Base-by-base conservation (phyloP, 1,140 invertebrate species). In the Orchestia grillus region DNA sequence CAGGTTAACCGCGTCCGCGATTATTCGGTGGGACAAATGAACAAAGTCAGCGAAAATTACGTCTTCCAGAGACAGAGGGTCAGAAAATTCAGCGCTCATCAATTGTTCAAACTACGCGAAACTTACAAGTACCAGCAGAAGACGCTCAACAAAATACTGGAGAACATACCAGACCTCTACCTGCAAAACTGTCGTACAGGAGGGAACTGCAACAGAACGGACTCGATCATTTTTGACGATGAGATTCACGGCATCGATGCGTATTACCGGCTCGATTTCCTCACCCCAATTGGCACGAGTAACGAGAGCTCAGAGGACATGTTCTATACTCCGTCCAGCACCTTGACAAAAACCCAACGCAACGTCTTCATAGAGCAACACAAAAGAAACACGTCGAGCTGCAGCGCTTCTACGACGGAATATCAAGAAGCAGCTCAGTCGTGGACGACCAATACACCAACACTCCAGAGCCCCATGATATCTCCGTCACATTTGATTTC, bases 81-180 rank as follows among this genome's bases (percentile, higher is more conserved):
- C 96, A 98, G 99, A 40, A 99, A 99, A 97, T 99, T 99, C 97
- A 99, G 99, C 97, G 98, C 98, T 0, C 98, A 99, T 97, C 99
- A 99, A 97, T 98, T 99, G 62, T 97, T 99, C 40, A 98, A 98
- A 92, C 97, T 99, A 6, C 98, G 99, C 16, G 99, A 99, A 97
- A 99, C 98, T 15, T 99, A 99, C 98, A 99, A 99, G 97, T 99
- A 99, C 97, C 99, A 99, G 97, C 99, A 99, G 97, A 98, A 99
- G 97, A 99, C 99, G 6, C 97, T 99, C 16, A 99, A 99, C 97
- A 99, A 99, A 97, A 98, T 99, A 0, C 97, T 99, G 62, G 99
- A 99, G 97, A 99, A 99, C 97, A 97, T 99, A 97, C 99, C 99
- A n/a, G 98, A 98, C 97, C 97, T 99, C 19, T 99, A 99, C 97